Evolutionary conservation across 2,797 vertebrate species (phyloP), one percentile per base, ranked within the genome.

Genomic region (Sternarchorhynchus goeldii): DNA sequence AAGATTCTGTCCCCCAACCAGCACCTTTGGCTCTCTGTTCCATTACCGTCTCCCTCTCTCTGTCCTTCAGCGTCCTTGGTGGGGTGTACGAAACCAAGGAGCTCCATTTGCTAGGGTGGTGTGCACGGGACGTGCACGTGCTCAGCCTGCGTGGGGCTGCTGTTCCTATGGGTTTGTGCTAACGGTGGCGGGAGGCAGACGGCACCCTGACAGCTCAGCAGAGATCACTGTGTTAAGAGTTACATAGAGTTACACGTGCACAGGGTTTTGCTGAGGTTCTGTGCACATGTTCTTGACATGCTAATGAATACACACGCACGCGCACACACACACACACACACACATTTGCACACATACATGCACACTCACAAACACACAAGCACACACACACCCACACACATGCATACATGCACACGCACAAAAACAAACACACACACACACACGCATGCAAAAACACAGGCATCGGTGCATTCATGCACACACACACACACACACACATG

Each of bases 211-310:
- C 87, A 88, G 85, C 90, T 91, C 90, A 90, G 90, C 90, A 90
- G 82, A 89, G 88, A 90, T 85, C 81, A 91, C 90, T 79, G 86
- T 89, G 88, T 90, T 90, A 91, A 91, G 79, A 88, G 86, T 83
- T 78, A 72, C 86, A 73, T 75, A 91, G 79, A 88, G 86, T 83
- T 78, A 72, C 86, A 73, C 76, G 74, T 70, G 73, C 14, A 31
- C 56, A 36, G 76, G 32, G 56, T 75, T 64, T 83, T 57, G 53
- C 39, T 25, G 14, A 16, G 67, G 67, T 25, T 72, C 39, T 41
- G 39, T 31, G 77, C 60, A 57, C 68, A 50, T 80, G 76, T 81
- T 50, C 58, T 73, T 76, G 69, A 73, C 81, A 65, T 62, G 57
- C 25, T 7, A 17, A 60, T 41, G 53, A 34, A 29, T 20, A 14